Percentiles rank a stretch among this genome's conserved stretches.
Conservation (phyloP, 2,888 invertebrate genomes). For the Drosophila barbarae region DNA sequence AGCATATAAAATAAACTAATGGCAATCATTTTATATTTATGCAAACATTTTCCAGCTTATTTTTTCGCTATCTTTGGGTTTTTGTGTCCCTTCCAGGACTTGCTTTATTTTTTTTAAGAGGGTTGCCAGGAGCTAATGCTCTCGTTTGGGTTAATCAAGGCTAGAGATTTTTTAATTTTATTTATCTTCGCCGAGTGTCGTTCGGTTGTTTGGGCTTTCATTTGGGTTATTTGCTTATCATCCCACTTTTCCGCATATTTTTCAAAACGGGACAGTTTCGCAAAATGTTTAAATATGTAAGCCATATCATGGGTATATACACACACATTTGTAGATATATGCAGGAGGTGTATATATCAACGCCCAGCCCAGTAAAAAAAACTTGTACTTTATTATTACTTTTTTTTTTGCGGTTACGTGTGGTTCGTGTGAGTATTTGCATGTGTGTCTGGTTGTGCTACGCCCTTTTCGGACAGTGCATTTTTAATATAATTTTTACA, state of each 20-base stretch:
- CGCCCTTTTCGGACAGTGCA: constrained; percentile 79
- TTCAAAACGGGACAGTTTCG: constrained; percentile 67
- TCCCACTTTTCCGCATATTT: constrained; percentile 46
- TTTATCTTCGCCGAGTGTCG: constrained; percentile 53
- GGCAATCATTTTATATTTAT: constrained; percentile 75
- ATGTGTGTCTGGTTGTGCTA: constrained; percentile 53
- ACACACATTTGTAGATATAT: neutral
- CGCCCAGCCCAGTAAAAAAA: constrained; percentile 47
- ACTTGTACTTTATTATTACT: constrained; percentile 74
- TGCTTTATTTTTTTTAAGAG: constrained; percentile 3
- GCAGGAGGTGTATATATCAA: constrained; percentile 46
- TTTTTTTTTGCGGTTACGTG: constrained; percentile 40
- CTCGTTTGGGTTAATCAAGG: constrained; percentile 69
- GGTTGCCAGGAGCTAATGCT: constrained; percentile 44
- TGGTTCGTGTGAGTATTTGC: constrained; percentile 26
- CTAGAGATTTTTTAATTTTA: constrained; percentile 65
- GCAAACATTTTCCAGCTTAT: constrained; percentile 40
- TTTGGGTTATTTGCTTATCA: constrained; percentile 59
- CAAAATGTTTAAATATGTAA: constrained; percentile 66
- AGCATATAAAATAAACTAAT: constrained; percentile 33
- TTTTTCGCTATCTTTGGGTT: neutral
- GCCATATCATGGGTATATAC: constrained; percentile 9
- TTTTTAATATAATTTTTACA: constrained; percentile 76
- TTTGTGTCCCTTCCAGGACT: constrained; percentile 21
- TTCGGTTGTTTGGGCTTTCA: constrained; percentile 37